These are phyloP conservation scores for Rutpela maculata DNA, from an alignment of 2,888 invertebrate genomes.

Conservation along the genomic window DNA sequence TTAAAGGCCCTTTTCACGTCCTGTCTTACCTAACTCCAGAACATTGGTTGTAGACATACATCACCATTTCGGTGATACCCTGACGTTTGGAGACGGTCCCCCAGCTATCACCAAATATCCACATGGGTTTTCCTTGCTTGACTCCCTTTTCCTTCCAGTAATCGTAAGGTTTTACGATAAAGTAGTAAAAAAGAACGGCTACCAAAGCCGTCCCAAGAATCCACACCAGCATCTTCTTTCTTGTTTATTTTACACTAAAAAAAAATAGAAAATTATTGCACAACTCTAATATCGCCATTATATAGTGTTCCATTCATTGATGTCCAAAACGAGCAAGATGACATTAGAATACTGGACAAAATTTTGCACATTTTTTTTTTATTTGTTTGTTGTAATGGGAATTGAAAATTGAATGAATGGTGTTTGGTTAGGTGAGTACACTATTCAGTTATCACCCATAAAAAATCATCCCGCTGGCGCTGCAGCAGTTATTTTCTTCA, in stretches of 20 bases:
- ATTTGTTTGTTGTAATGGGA: no score
- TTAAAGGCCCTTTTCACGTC: no score
- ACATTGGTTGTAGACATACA: slow-evolving; percentile 50
- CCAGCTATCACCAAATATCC: slow-evolving; percentile 54
- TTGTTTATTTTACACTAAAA: neutral
- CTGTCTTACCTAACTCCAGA: slow-evolving; percentile 51
- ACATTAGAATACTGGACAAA: no score
- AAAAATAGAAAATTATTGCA: neutral
- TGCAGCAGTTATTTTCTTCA: no score
- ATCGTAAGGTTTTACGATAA: slow-evolving; percentile 37
- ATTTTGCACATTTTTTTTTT: no score
- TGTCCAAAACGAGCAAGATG: no score
- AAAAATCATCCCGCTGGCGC: no score
- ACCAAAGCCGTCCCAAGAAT: neutral
- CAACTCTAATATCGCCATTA: no score
- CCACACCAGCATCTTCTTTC: neutral
- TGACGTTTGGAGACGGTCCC: slow-evolving; percentile 37
- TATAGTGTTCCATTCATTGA: no score
- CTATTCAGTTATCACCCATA: no score
- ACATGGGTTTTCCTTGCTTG: slow-evolving; percentile 49
- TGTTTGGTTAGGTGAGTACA: no score
- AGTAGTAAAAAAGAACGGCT: slow-evolving; percentile 41
- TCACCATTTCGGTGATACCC: slow-evolving; percentile 45
- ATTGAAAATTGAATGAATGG: no score
- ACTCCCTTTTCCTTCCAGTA: slow-evolving; percentile 53